Conservation (phyloP, 2,888 invertebrate species). For the Heliconius sara region DNA sequence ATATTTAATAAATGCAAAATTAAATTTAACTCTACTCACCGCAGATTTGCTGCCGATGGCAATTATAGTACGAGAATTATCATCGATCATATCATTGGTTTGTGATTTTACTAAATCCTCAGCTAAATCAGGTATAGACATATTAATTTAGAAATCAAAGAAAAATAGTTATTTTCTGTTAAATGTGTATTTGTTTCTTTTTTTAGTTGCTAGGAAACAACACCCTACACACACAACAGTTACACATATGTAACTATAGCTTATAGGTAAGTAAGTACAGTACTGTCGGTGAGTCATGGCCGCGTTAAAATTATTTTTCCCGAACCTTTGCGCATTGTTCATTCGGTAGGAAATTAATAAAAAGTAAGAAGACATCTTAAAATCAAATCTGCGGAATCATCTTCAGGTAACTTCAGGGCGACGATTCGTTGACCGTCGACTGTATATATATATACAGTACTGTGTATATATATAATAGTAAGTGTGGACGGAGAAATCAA, state of each 20-base stretch:
- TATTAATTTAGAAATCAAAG: slow-evolving; percentile 42
- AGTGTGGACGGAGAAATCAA: too few species aligned
- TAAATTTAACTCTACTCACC: slow-evolving; percentile 73
- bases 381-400: too few species aligned
- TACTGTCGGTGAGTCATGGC: not conserved
- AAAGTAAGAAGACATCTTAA: too few species aligned
- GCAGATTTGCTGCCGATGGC: slow-evolving; percentile 87
- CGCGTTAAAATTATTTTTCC: too few species aligned
- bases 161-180: not conserved
- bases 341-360: too few species aligned
- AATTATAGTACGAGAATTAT: slow-evolving; percentile 83
- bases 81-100: slow-evolving; percentile 59
- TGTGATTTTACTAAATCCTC: slow-evolving; percentile 75
- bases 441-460: too few species aligned
- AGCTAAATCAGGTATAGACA: slow-evolving; percentile 83
- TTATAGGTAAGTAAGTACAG: not conserved
- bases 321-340: too few species aligned
- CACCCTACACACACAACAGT: too few species aligned
- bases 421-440: too few species aligned
- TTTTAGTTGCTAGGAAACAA: slow-evolving; percentile 28
- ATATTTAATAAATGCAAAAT: not conserved
- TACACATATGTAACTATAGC: not conserved
- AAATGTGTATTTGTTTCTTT: not conserved
- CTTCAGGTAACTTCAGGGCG: too few species aligned
- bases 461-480: too few species aligned